These are phyloP conservation scores for Corythornis madagascariensis DNA, from an alignment of 2,113 vertebrate genomes.

Conservation along the genomic window DNA sequence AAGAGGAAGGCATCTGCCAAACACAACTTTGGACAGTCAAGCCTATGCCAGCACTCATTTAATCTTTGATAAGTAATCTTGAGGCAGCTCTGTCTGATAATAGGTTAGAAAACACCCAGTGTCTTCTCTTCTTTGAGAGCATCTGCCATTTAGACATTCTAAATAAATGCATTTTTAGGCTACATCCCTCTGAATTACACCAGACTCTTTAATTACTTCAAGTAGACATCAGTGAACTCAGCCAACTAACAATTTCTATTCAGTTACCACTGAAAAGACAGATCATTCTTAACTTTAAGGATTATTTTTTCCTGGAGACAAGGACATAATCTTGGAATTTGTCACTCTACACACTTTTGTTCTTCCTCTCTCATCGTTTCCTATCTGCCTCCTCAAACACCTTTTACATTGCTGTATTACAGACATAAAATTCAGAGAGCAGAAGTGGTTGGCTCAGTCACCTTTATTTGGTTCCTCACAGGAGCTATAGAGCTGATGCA, in stretches of 20 bases:
- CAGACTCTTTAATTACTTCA: slow-evolving; percentile 16
- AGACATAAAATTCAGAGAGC: background rate
- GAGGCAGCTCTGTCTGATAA: background rate
- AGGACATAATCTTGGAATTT: background rate
- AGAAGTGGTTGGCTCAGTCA: background rate
- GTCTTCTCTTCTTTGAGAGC: background rate
- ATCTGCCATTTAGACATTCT: background rate
- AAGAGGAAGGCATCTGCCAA: background rate
- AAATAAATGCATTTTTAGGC: slow-evolving; percentile 22
- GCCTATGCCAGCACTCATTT: background rate
- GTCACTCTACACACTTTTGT: background rate
- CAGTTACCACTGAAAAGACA: background rate
- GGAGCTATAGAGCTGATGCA: background rate
- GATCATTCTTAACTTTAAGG: background rate
- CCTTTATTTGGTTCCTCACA: background rate
- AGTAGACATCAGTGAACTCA: background rate
- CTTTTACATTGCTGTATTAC: background rate
- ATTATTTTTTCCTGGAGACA: background rate
- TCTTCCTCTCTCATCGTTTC: background rate
- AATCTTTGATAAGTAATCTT: background rate
- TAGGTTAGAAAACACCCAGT: background rate
- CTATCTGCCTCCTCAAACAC: background rate
- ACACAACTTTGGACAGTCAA: background rate
- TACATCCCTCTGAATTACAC: background rate
- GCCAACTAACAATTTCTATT: background rate